Percentiles rank a stretch among this genome's conserved stretches.
These are phyloP conservation scores for Nipponia nippon DNA, from an alignment of 2,113 vertebrate species.

Conservation along the genomic window DNA sequence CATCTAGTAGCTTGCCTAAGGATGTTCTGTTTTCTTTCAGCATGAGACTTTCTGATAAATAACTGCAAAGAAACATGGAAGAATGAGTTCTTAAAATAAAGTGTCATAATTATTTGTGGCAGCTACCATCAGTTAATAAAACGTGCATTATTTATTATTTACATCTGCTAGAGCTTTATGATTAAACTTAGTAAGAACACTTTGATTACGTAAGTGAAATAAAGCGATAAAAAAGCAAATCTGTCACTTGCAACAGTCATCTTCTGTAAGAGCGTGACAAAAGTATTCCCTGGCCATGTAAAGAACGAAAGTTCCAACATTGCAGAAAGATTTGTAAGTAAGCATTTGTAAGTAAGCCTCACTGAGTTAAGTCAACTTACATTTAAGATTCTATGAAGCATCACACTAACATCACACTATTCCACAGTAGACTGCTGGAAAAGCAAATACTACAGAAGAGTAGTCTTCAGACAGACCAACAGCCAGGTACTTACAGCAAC, in stretches of 20 bases:
- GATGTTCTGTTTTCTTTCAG: conserved; percentile 81
- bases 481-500: neutral
- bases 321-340: neutral
- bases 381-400: neutral
- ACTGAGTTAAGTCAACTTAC: neutral
- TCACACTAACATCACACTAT: neutral
- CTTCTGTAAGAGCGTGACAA: accelerated
- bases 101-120: neutral
- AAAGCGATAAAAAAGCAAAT: neutral
- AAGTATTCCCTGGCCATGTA: accelerated
- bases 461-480: neutral
- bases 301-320: neutral
- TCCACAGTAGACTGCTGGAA: neutral
- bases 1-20: conserved; percentile 82
- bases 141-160: neutral
- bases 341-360: neutral
- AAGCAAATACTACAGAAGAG: neutral
- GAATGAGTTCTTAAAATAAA: neutral
- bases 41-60: conserved; percentile 86
- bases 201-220: neutral
- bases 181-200: neutral
- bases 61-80: conserved; percentile 70
- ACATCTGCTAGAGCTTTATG: neutral
- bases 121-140: neutral
- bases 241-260: neutral